These are phyloP conservation scores for Orthonychiurus folsomi DNA, from an alignment of 2,888 invertebrate species.

Conservation along the genomic window DNA sequence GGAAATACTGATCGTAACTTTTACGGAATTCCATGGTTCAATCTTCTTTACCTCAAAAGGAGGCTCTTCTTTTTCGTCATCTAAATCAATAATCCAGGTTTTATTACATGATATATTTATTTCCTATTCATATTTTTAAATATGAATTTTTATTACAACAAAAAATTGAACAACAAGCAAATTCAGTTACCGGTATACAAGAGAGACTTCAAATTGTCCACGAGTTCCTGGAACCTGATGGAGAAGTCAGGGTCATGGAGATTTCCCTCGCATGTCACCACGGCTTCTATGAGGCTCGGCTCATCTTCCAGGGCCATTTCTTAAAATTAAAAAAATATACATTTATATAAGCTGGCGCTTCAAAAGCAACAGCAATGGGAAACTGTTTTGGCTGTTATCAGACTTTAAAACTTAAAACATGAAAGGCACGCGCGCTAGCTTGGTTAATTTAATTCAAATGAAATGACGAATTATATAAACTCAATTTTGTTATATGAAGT, in stretches of 20 bases:
- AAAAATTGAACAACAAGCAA: no score
- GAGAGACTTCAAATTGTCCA: conserved; percentile 67
- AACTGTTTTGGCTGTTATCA: no score
- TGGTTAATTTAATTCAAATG: no score
- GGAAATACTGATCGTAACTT: conserved; percentile 94
- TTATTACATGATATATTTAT: background rate
- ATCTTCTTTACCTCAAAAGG: conserved; percentile 62
- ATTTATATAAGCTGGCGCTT: no score
- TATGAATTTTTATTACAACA: no score
- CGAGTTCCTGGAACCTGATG: conserved; percentile 65
- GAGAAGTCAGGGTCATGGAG: conserved; percentile 79
- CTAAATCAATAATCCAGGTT: background rate
- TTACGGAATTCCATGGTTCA: conserved; percentile 97
- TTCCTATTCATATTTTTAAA: background rate
- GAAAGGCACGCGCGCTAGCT: no score
- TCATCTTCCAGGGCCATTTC: conserved; percentile 79
- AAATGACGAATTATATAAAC: no score
- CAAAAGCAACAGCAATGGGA: no score
- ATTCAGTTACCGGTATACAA: conserved; percentile 57
- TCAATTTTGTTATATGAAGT: no score
- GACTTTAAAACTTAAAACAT: no score
- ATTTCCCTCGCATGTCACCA: conserved; percentile 87
- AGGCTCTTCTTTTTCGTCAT: conserved; percentile 21
- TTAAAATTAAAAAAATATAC: conserved; percentile 40
- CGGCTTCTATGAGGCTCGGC: conserved; percentile 62